Evolutionary conservation across 2,797 vertebrate genomes (phyloP).

Genomic region (Falco biarmicus): DNA sequence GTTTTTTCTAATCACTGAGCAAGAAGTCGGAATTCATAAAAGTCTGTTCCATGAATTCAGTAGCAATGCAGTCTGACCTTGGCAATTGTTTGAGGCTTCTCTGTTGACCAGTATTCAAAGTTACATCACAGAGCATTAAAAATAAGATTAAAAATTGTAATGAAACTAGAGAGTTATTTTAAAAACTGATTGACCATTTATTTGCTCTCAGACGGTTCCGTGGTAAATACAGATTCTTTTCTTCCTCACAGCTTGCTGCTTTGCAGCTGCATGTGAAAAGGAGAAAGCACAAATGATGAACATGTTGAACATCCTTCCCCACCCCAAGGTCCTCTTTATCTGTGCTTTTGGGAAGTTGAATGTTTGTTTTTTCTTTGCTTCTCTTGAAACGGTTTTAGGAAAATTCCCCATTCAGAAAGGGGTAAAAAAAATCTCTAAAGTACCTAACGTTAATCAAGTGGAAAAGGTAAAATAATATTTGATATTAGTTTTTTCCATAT

Average conservation of each 20-base stretch:
- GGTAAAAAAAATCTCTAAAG: not conserved
- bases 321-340: not conserved
- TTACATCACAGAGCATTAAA: not conserved
- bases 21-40: not conserved
- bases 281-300: not conserved
- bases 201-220: not conserved
- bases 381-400: not conserved
- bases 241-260: not conserved
- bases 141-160: not conserved
- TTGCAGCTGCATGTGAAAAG: not conserved
- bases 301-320: not conserved
- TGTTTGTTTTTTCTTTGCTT: not conserved
- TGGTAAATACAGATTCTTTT: not conserved
- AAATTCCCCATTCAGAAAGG: not conserved
- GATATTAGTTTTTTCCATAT: not conserved
- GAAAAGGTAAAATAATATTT: not conserved
- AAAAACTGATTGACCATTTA: not conserved
- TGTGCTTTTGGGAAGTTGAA: slow-evolving; percentile 10
- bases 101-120: not conserved
- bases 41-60: not conserved
- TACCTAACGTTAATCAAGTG: not conserved
- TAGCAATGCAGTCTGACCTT: not conserved
- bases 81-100: not conserved
- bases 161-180: not conserved
- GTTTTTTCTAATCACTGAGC: not conserved